Conservation (phyloP, 2,888 invertebrate species). For the Idaea straminata region DNA sequence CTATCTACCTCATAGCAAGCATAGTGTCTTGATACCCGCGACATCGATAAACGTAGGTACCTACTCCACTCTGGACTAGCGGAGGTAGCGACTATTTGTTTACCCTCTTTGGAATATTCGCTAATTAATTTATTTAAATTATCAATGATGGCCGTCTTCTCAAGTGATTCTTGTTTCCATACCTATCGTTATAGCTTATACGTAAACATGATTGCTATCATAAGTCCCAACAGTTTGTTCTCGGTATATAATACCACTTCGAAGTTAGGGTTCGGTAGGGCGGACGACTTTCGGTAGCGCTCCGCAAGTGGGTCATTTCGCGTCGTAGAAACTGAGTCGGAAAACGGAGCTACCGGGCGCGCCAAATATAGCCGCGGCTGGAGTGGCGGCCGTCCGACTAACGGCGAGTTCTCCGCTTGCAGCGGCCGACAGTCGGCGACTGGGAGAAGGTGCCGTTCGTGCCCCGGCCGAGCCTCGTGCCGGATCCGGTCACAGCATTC, state of each 20-base stretch:
- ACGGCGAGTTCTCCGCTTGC: constrained; percentile 81
- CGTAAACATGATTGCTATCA: constrained; percentile 61
- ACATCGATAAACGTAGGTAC: not conserved
- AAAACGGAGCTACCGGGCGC: constrained; percentile 73
- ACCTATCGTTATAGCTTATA: constrained; percentile 53
- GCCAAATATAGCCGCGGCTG: constrained; percentile 81
- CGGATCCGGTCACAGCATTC: constrained; percentile 92
- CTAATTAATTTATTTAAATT: not conserved
- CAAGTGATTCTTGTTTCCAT: constrained; percentile 38
- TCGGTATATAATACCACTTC: constrained; percentile 24
- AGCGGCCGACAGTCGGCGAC: constrained; percentile 87
- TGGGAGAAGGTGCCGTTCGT: constrained; percentile 95
- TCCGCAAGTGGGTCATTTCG: constrained; percentile 70
- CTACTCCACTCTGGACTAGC: not conserved
- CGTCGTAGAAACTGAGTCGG: constrained; percentile 51
- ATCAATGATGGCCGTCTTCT: constrained; percentile 30
- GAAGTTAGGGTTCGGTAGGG: constrained; percentile 32
- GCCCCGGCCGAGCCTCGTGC: constrained; percentile 90
- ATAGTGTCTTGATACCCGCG: not conserved
- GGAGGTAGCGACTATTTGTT: not conserved
- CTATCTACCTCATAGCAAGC: not conserved
- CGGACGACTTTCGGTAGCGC: constrained; percentile 40
- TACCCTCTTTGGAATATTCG: not conserved
- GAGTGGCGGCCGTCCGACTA: constrained; percentile 72
- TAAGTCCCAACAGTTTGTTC: constrained; percentile 39